phyloP scores from a whole-genome alignment of 2,797 vertebrate genomes.

The Syndactyla subalaris region DNA sequence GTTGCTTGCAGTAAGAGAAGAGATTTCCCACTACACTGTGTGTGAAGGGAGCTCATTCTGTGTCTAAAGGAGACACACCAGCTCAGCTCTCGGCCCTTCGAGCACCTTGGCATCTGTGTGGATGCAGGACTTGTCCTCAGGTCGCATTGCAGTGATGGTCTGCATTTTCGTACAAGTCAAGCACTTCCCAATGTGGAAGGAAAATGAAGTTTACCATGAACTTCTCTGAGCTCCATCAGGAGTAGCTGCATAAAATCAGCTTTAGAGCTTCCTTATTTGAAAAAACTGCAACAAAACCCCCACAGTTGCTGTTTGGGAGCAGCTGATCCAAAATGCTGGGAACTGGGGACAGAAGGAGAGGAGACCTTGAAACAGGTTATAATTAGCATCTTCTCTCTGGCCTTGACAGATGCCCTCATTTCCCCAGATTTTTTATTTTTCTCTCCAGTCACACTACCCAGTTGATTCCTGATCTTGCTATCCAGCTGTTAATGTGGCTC shows the following conservation, averaged over 20 bases:
- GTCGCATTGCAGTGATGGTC: not conserved
- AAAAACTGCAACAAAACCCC: not conserved
- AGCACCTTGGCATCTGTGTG: accelerated
- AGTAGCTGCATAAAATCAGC: not conserved
- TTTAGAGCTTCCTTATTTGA: not conserved
- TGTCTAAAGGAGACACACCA: not conserved
- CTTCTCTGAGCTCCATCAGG: not conserved
- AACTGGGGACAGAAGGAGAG: not conserved
- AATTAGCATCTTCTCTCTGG: not conserved
- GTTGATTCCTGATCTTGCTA: not conserved
- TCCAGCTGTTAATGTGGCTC: not conserved
- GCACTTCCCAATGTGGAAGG: not conserved
- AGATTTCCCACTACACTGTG: not conserved
- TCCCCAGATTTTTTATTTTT: not conserved
- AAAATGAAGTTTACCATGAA: not conserved
- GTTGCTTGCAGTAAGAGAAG: not conserved
- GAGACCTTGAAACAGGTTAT: not conserved
- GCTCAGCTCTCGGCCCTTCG: not conserved
- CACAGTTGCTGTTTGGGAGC: not conserved
- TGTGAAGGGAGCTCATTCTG: not conserved
- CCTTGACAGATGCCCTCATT: not conserved
- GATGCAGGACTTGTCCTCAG: not conserved
- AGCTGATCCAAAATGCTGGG: not conserved
- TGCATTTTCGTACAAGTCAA: not conserved
- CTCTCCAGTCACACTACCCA: not conserved